Conservation (phyloP, 2,797 vertebrate species). For the Myripristis jacobus region DNA sequence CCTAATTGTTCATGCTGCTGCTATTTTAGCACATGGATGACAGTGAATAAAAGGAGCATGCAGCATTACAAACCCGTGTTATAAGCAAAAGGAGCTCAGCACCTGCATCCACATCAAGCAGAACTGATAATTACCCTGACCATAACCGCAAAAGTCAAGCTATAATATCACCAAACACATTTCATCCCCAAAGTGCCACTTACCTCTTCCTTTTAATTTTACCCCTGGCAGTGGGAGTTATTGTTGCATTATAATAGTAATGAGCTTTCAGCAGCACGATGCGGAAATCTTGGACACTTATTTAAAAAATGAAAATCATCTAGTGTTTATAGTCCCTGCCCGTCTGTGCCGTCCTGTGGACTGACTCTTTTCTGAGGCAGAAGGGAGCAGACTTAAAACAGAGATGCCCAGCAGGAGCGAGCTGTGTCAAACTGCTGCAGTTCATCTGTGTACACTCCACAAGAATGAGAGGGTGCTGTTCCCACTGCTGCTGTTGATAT, state of each 20-base stretch:
- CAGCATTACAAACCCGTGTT: conserved; percentile 44
- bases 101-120: conserved; percentile 44
- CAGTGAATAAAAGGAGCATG: conserved; percentile 61
- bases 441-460: conserved; percentile 44
- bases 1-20: conserved; percentile 55
- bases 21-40: conserved; percentile 53
- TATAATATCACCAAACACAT: too few species aligned
- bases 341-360: conserved; percentile 35
- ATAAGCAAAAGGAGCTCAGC: conserved; percentile 8
- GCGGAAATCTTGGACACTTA: conserved; percentile 11
- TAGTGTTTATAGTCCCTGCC: conserved; percentile 45
- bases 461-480: conserved; percentile 26
- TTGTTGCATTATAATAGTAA: conserved; percentile 7
- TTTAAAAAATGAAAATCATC: conserved; percentile 51
- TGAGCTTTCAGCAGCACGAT: background rate
- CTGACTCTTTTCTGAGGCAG: conserved; percentile 47
- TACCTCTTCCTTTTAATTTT: background rate
- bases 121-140: conserved; percentile 54
- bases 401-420: conserved; percentile 40
- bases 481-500: conserved; percentile 37
- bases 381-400: conserved; percentile 48
- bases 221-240: conserved; percentile 15
- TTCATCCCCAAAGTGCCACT: too few species aligned
- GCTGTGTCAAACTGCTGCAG: conserved; percentile 30
- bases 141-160: too few species aligned